Base-by-base conservation (phyloP, 2,888 invertebrate species). In the Pasiphila rectangulata region DNA sequence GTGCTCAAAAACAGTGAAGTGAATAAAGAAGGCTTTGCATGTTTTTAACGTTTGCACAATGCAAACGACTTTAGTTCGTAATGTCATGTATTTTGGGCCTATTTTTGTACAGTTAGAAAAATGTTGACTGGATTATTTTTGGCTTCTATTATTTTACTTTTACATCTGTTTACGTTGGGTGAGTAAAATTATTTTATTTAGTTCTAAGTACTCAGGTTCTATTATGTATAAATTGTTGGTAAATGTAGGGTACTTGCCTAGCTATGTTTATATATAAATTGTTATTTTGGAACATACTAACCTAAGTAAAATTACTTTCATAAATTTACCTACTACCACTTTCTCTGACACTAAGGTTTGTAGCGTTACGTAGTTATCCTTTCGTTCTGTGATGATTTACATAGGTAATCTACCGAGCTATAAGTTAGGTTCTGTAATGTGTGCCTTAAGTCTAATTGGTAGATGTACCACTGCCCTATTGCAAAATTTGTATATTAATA, bases 111-210 rank as follows among this genome's bases (percentile, higher is more conserved):
- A 71, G 64, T 67, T 77, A 63, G 67, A 70, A 87, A 78, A 76
- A 87, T 87, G 87, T 80, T 86, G 69, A 83, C 74, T 69, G 83
- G 78, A 74, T 75, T 74, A 54, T 55, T 83, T 66, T 73, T 79
- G 72, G 63, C 73, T 67, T 77, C 69, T 64, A 62, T 79, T 58
- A 62, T 32, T 4, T 32, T 81, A 59, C 61, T 80, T 57, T 64
- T 77, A 47, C 68, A 78, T 54, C 61, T 73, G 67, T 67, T 83
- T 61, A 75, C 76, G 51, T 66, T 67, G 54, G 85, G 85, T 86
- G 61, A 83, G 84, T 73, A 36, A 36, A 32, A 9, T 12, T 4
- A 6, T 12, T n/a, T n/a, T n/a, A n/a, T n/a, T n/a, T n/a, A n/a
- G n/a, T n/a, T 12, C 6, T 25, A 12, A 25, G 2, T 25, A 12